Base-by-base conservation (phyloP, 2,888 invertebrate species). In the Charanyca ferruginea region DNA sequence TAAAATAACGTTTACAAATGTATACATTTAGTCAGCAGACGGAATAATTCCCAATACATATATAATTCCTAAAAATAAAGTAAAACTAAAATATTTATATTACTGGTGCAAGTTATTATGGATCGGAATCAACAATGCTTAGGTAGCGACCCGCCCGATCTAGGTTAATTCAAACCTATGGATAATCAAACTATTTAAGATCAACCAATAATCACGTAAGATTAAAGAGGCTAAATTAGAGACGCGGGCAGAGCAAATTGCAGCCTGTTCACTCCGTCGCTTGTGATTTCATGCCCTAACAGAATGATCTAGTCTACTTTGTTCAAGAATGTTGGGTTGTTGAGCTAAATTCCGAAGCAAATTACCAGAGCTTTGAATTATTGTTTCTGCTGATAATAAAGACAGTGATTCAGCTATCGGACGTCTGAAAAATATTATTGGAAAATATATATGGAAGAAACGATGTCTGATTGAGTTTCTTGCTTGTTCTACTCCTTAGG, bases 221-320 rank as follows among this genome's bases (percentile, higher is more conserved):
- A 57, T 55, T 53, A 73, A 66, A 65, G 61, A 71, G 66, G 68
- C 49, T 55, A 44, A 68, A 77, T 81, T 69, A 74, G 65, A 61
- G 63, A 65, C 70, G 58, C 69, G 42, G 55, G 49, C 63, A 49
- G 18, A 72, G 59, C 44, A 66, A 82, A 80, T 76, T 66, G 38
- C 28, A 58, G 66, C 70, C 32, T 55, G 66, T 73, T 70, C 52
- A 73, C 67, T 58, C 66, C 75, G 78, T 73, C 58, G 32, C 44
- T 66, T 52, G 59, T 53, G 48, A 83, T 84, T 84, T 80, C 74
- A 84, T 80, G 76, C 69, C 70, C 53, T 77, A 44, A 45, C 73
- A 66, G 28, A 69, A 65, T 66, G 63, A 71, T 66, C 73, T 73
- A 63, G 78, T 77, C 70, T 64, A 73, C 59, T 79, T 74, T 49